phyloP scores from a whole-genome alignment of 2,113 vertebrate genomes.

The Salvator merianae region DNA sequence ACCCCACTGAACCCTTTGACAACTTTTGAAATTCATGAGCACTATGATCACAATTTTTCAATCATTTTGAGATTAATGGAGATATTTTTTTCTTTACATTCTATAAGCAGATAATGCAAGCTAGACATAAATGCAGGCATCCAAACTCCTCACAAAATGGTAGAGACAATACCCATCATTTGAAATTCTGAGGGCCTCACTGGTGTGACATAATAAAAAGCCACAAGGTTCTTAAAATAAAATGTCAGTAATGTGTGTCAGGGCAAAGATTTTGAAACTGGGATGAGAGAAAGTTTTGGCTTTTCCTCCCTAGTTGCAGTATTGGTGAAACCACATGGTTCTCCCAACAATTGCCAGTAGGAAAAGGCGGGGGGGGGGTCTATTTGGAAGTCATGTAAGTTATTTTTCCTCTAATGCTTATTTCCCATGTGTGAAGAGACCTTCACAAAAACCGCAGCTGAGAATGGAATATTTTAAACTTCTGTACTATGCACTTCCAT shows the following conservation, averaged over 20 bases:
- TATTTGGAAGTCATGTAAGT: not conserved
- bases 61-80: not conserved
- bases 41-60: not conserved
- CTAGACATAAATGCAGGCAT: not conserved
- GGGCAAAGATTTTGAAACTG: too few relatives aligned
- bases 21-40: slow-evolving; percentile 8
- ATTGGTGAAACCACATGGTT: too few relatives aligned
- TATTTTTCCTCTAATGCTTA: not conserved
- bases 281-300: too few relatives aligned
- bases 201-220: too few relatives aligned
- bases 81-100: not conserved
- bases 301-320: too few relatives aligned
- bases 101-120: not conserved
- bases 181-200: not conserved
- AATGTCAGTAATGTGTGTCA: too few relatives aligned
- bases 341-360: too few relatives aligned
- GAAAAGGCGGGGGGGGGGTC: too few relatives aligned
- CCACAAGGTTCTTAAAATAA: too few relatives aligned
- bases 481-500: not conserved
- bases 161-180: not conserved
- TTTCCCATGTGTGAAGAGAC: not conserved
- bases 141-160: not conserved
- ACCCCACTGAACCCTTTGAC: not conserved
- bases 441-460: not conserved
- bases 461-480: not conserved